Percentiles rank a stretch among this genome's conserved stretches.
These are phyloP conservation scores for Crypturellus tataupa DNA, from an alignment of 2,797 vertebrate species.

Conservation along the genomic window DNA sequence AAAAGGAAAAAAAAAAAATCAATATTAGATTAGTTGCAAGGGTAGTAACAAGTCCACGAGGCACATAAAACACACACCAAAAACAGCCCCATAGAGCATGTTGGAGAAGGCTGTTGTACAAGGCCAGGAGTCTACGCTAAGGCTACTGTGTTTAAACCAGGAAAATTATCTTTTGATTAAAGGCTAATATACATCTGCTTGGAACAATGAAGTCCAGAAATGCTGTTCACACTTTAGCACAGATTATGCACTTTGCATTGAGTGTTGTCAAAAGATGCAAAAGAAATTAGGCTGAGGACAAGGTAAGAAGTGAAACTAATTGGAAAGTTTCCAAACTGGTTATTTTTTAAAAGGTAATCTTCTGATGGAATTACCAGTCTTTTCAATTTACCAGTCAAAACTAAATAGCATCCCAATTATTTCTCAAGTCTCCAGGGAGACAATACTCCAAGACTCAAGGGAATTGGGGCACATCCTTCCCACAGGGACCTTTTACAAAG, in stretches of 20 bases:
- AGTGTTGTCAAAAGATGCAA: not conserved
- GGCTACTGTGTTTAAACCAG: not conserved
- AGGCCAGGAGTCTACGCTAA: not conserved
- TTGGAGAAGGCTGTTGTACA: conserved; percentile 12
- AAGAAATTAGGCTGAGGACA: not conserved
- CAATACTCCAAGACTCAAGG: not conserved
- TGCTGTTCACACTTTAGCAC: not conserved
- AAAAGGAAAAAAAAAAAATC: conserved; percentile 38
- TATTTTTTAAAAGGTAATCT: not conserved
- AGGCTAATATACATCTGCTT: not conserved
- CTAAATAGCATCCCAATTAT: not conserved
- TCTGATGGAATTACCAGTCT: not conserved
- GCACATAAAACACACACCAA: not conserved
- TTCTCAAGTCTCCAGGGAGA: not conserved
- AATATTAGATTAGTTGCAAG: conserved; percentile 42
- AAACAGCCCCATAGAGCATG: not conserved
- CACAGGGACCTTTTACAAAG: not conserved
- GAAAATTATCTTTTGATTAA: conserved; percentile 19
- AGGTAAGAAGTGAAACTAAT: not conserved
- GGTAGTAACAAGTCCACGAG: not conserved
- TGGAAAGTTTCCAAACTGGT: not conserved
- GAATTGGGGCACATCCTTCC: not conserved
- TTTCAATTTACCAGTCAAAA: conserved; percentile 33
- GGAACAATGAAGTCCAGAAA: conserved; percentile 23
- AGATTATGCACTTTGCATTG: not conserved